phyloP scores from a whole-genome alignment of 2,113 vertebrate genomes.

The Megalops atlanticus region DNA sequence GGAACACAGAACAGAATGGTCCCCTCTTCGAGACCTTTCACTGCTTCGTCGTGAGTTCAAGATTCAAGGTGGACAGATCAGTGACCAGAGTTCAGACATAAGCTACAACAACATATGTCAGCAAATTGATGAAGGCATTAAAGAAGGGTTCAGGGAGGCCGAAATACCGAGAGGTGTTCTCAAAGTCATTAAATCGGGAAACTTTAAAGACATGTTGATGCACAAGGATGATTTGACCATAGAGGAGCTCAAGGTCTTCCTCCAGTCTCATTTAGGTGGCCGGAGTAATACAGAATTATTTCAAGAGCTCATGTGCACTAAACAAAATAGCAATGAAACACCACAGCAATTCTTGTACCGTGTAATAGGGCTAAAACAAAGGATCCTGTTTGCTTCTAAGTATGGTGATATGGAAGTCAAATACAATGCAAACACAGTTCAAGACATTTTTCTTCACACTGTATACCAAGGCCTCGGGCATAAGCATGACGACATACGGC shows the following conservation, averaged over 20 bases:
- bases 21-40: no score
- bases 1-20: no score
- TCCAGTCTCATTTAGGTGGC: slow-evolving; percentile 15
- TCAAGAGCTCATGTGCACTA: slow-evolving; percentile 22
- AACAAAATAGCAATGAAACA: slow-evolving; percentile 22
- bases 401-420: background rate
- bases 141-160: no score
- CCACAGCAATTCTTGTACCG: slow-evolving; percentile 26
- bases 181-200: no score
- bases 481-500: slow-evolving; percentile 10
- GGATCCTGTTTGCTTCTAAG: slow-evolving; percentile 14
- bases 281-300: slow-evolving; percentile 15
- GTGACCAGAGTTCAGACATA: no score
- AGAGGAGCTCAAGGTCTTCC: slow-evolving; percentile 21
- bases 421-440: slow-evolving; percentile 17
- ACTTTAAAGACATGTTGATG: slow-evolving; percentile 38
- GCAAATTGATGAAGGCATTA: no score
- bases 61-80: no score
- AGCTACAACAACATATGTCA: no score
- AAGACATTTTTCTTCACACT: slow-evolving; percentile 34
- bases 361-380: slow-evolving; percentile 27
- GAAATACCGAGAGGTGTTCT: no score
- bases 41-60: no score
- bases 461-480: slow-evolving; percentile 22
- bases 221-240: slow-evolving; percentile 33